Base-by-base conservation (phyloP, 2,888 invertebrate genomes). In the Coremacera marginata region DNA sequence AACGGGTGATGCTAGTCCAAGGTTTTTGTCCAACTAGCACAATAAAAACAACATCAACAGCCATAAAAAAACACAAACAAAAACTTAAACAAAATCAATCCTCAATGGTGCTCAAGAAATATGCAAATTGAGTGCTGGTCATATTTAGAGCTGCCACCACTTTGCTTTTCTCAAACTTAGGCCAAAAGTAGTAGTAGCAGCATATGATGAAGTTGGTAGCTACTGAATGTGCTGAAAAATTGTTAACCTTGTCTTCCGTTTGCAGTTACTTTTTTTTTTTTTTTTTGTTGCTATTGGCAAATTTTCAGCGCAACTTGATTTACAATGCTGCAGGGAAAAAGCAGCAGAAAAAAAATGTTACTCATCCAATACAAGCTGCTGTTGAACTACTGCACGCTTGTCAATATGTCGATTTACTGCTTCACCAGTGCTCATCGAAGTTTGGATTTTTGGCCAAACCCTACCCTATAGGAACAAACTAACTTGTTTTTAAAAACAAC, bases 371-470 rank as follows among this genome's bases (percentile, higher is more conserved):
- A 84, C 85, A 84, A 83, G 84, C 83, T 84, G 85, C 85, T 85
- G 84, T 84, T 85, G 85, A 84, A 84, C 82, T 44, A 84, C 82
- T 44, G 44, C 44, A 44, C 14, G 44, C 81, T 84, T 83, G 84
- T 85, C 85, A 85, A 84, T 85, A 84, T 84, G 84, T 84, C 84
- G 84, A 85, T 84, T 83, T 83, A 82, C 55, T 65, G 70, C 67
- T 77, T 77, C 60, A 71, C 76, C 77, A 77, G 79, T 63, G 25
- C 27, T 70, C 78, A 72, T 68, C 76, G 70, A 70, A 57, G 19
- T 25, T 27, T 49, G 25, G 27, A 51, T 14, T 19, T 62, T 65
- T 37, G 14, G 19, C 51, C 19, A n/a, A 31, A 25, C 27, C 51
- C 25, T 51, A n/a, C n/a, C n/a, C n/a, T n/a, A n/a, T n/a, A n/a